Percentiles rank a stretch among this genome's conserved stretches.
These are phyloP conservation scores for Strongylocentrotus purpuratus DNA, from an alignment of 35 echinoderm and acorn worm genomes.

Conservation along the genomic window DNA sequence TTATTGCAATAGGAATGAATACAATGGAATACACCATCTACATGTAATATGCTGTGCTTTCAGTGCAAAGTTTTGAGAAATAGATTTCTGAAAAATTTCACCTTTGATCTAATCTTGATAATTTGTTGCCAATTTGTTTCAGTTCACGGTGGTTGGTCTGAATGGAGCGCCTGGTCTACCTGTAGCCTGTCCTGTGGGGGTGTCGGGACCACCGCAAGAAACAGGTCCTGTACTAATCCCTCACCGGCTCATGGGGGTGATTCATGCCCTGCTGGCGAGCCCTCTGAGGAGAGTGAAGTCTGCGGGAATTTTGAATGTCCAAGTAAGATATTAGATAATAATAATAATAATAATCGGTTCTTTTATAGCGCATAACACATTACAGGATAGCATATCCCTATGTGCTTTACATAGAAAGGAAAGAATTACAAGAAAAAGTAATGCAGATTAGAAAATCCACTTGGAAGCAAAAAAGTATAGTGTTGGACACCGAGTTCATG, in stretches of 20 bases:
- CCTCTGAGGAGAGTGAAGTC: slow-evolving; percentile 45
- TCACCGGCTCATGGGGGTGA: slow-evolving; percentile 60
- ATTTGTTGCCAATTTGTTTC: neutral
- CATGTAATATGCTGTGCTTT: too few species aligned
- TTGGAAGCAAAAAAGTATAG: too few species aligned
- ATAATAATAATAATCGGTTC: too few species aligned
- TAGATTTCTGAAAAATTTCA: neutral
- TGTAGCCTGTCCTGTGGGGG: slow-evolving; percentile 73
- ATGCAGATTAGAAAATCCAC: too few species aligned
- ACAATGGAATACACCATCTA: too few species aligned
- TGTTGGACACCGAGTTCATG: too few species aligned
- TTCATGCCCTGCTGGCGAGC: slow-evolving; percentile 53
- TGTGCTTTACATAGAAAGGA: too few species aligned
- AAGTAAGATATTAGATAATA: slow-evolving; percentile 60
- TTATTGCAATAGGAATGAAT: too few species aligned
- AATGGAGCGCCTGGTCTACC: slow-evolving; percentile 74
- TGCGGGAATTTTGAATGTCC: slow-evolving; percentile 74
- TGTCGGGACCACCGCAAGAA: slow-evolving; percentile 53
- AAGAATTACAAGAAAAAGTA: too few species aligned
- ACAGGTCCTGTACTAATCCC: slow-evolving; percentile 68
- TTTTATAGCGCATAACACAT: too few species aligned
- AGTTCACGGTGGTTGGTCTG: slow-evolving; percentile 75
- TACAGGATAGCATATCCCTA: too few species aligned
- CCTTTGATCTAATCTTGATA: neutral
- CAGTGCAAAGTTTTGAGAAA: too few species aligned